Evolutionary conservation across 2,888 invertebrate genomes (phyloP).

Genomic region (Latrodectus hesperus): DNA sequence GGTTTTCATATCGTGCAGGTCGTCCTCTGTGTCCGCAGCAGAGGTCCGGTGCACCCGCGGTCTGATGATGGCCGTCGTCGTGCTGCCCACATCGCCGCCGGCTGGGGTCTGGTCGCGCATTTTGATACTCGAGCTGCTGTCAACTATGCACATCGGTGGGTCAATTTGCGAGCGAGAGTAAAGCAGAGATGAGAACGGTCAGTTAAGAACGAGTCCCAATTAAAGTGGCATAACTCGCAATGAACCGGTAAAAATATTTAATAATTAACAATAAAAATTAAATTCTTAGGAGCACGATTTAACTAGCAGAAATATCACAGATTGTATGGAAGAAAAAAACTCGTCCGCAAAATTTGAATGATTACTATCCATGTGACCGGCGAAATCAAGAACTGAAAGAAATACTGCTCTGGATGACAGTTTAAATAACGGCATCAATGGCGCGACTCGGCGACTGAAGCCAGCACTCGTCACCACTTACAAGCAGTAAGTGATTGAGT

Average conservation of each 20-base stretch:
- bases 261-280: background rate
- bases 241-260: background rate
- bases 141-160: constrained; percentile 61
- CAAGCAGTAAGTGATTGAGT: constrained; percentile 32
- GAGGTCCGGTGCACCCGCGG: constrained; percentile 38
- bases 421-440: constrained; percentile 43
- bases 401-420: constrained; percentile 6
- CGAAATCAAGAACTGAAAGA: background rate
- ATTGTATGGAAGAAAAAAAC: background rate
- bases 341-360: background rate
- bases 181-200: no score
- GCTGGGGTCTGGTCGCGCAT: constrained; percentile 55
- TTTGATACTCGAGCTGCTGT: constrained; percentile 30
- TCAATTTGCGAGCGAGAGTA: background rate
- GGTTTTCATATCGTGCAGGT: constrained; percentile 3
- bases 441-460: background rate
- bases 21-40: background rate
- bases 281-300: background rate
- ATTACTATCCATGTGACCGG: background rate
- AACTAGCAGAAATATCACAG: background rate
- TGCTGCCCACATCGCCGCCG: background rate
- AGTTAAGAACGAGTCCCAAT: no score
- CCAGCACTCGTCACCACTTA: background rate
- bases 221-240: no score
- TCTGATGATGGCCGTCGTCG: constrained; percentile 46